These are phyloP conservation scores for Anser cygnoides DNA, from an alignment of 2,113 vertebrate species.

Conservation along the genomic window DNA sequence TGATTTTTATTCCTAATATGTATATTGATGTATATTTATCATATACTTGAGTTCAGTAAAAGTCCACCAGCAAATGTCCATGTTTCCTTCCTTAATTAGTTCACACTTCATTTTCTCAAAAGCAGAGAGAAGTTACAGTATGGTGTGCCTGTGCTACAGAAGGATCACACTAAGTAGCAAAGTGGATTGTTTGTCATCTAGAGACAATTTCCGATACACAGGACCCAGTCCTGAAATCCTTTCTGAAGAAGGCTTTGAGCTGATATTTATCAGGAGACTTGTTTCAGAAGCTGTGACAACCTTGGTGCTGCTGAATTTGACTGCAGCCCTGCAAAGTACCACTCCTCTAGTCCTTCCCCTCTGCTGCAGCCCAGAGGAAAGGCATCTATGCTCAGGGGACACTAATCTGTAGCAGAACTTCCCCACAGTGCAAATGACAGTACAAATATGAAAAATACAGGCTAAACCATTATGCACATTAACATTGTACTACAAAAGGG, in stretches of 20 bases:
- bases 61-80: fast-evolving
- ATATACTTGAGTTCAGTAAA: background rate
- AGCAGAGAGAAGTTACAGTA: background rate
- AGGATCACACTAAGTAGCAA: background rate
- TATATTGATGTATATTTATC: background rate
- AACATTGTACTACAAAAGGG: background rate
- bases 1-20: background rate
- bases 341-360: background rate
- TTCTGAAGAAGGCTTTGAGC: background rate
- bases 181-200: background rate
- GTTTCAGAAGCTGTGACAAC: background rate
- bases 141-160: background rate
- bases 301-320: background rate
- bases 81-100: background rate
- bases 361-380: background rate
- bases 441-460: background rate
- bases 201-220: background rate
- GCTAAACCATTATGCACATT: background rate
- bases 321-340: background rate
- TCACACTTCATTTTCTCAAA: background rate
- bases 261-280: background rate
- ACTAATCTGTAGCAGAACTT: background rate
- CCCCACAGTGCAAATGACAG: background rate
- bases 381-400: background rate
- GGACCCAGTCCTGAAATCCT: background rate